These are phyloP conservation scores for Amphipyra tragopoginis DNA, from an alignment of 2,888 invertebrate genomes.

Conservation along the genomic window DNA sequence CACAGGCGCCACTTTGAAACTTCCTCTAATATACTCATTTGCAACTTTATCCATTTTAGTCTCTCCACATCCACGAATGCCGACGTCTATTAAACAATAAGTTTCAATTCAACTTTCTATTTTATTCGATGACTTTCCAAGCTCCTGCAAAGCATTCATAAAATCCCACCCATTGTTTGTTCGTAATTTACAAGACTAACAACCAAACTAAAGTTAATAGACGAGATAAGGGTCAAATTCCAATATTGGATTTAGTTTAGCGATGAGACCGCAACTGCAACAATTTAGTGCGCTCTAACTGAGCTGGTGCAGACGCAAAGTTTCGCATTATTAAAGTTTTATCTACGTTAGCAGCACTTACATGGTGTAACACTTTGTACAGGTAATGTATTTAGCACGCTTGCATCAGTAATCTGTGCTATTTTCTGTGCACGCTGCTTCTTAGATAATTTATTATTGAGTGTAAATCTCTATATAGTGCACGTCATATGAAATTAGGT, in stretches of 20 bases:
- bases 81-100: not conserved
- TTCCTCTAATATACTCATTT: no score
- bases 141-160: conserved; percentile 42
- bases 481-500: no score
- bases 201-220: conserved; percentile 64
- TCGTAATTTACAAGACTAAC: conserved; percentile 63
- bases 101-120: not conserved
- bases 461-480: no score
- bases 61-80: no score
- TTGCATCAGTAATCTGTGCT: conserved; percentile 63
- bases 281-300: conserved; percentile 66
- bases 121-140: conserved; percentile 2
- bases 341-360: conserved; percentile 53
- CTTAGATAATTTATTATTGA: conserved; percentile 1
- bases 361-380: conserved; percentile 49
- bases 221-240: conserved; percentile 66
- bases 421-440: conserved; percentile 24
- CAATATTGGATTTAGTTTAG: conserved; percentile 75
- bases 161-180: conserved; percentile 59
- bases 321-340: conserved; percentile 67
- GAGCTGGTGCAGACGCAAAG: conserved; percentile 52
- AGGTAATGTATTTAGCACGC: conserved; percentile 61
- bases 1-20: no score
- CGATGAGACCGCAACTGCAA: conserved; percentile 69
- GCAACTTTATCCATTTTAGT: no score